Percentiles rank a stretch among this genome's conserved stretches.
phyloP scores from a whole-genome alignment of 2,888 invertebrate species.

The Drymonia ruficornis region DNA sequence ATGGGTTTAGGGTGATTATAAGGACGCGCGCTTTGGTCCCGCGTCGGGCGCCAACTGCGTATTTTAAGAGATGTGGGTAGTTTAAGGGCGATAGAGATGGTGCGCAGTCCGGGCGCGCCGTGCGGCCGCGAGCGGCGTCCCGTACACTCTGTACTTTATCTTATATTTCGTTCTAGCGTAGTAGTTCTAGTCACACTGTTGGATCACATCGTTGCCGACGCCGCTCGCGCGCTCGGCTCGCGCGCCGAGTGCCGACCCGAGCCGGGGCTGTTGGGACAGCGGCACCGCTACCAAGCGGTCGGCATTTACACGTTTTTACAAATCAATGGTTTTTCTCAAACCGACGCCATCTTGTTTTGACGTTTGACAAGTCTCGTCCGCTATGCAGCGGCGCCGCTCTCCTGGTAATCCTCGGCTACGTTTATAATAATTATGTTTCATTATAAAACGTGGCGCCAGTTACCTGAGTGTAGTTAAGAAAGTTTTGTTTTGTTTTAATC shows the following conservation, averaged over 20 bases:
- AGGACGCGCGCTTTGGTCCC: neutral
- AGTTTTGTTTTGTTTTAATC: conserved; percentile 58
- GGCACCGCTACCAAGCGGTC: too few species aligned
- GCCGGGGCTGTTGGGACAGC: neutral
- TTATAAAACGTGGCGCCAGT: conserved; percentile 51
- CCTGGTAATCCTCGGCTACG: neutral
- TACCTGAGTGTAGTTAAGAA: conserved; percentile 68
- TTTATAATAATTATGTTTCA: conserved; percentile 1
- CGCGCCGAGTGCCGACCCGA: neutral
- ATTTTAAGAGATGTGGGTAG: neutral
- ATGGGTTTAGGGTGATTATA: neutral
- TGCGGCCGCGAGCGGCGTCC: conserved; percentile 14
- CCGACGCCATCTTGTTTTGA: neutral
- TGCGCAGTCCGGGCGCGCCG: neutral
- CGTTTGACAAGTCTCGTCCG: neutral
- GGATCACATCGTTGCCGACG: conserved; percentile 34
- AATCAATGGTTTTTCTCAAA: neutral
- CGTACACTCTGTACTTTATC: conserved; percentile 20
- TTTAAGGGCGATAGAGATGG: neutral
- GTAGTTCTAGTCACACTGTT: conserved; percentile 52
- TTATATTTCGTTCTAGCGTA: conserved; percentile 39
- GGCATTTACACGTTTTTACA: too few species aligned
- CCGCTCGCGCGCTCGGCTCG: conserved; percentile 6
- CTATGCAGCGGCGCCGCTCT: neutral
- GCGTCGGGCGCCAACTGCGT: neutral